phyloP scores from a whole-genome alignment of 2,888 invertebrate species.

The Toxonevra muliebris region DNA sequence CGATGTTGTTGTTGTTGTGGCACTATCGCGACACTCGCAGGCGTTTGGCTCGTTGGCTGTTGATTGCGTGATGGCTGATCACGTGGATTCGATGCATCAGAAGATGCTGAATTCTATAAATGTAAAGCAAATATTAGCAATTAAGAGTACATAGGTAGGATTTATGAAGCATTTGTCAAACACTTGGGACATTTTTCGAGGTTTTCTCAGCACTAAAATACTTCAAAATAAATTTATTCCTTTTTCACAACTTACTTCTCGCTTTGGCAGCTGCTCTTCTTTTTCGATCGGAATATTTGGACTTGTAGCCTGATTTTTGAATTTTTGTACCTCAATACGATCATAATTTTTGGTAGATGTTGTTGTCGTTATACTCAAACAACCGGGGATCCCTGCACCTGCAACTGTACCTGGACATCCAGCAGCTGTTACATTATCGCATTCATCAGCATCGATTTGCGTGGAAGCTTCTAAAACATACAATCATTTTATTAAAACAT shows the following conservation, averaged over 20 bases:
- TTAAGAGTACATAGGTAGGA: too few relatives aligned
- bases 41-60: constrained; percentile 48
- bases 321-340: constrained; percentile 63
- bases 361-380: constrained; percentile 56
- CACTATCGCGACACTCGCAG: constrained; percentile 34
- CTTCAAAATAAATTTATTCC: neutral
- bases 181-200: neutral
- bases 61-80: constrained; percentile 31
- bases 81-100: constrained; percentile 17
- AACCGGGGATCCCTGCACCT: constrained; percentile 54
- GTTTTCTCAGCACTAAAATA: neutral
- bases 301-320: constrained; percentile 65
- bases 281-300: constrained; percentile 62
- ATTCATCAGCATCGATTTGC: constrained; percentile 49
- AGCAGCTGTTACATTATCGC: constrained; percentile 54
- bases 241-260: constrained; percentile 31
- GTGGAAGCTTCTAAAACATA: constrained; percentile 33
- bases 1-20: constrained; percentile 42
- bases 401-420: constrained; percentile 57
- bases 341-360: constrained; percentile 61
- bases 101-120: constrained; percentile 20
- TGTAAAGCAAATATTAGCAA: neutral
- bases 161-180: neutral
- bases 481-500: neutral
- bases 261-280: constrained; percentile 44